These are phyloP conservation scores for Pterobdella sp. DNA, from an alignment of 2,888 invertebrate genomes.

Conservation along the genomic window DNA sequence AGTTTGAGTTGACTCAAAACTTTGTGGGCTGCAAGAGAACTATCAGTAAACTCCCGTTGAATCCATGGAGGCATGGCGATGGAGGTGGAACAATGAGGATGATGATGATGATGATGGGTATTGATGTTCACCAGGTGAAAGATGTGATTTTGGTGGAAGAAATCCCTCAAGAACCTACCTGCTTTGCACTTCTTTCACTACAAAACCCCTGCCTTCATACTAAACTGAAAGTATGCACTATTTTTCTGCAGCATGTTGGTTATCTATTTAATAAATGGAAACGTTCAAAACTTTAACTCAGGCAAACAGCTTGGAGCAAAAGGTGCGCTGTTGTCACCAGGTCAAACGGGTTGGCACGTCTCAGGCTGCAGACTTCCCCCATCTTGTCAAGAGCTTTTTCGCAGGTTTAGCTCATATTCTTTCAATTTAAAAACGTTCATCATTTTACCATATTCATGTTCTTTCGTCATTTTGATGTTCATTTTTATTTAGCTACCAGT, in stretches of 20 bases:
- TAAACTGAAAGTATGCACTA: not conserved
- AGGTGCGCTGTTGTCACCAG: slow-evolving; percentile 9
- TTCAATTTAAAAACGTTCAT: too few species aligned
- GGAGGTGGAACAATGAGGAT: too few species aligned
- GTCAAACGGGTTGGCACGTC: not conserved
- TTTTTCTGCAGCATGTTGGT: too few species aligned
- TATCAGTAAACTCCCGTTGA: too few species aligned
- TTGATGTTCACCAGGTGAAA: not conserved
- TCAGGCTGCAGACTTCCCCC: not conserved
- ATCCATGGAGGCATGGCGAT: too few species aligned
- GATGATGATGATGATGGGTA: too few species aligned
- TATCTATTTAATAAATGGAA: too few species aligned
- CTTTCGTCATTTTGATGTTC: too few species aligned
- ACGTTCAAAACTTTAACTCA: too few species aligned
- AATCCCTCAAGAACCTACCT: not conserved
- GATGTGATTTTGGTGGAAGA: not conserved
- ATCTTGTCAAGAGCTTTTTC: not conserved
- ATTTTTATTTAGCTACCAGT: not conserved
- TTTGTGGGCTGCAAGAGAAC: too few species aligned
- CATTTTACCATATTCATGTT: too few species aligned
- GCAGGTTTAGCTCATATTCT: not conserved
- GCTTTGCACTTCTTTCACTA: not conserved
- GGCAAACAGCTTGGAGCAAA: not conserved
- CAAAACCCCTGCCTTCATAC: not conserved
- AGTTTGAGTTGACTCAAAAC: too few species aligned